Conservation (phyloP, 1,140 invertebrate genomes). For the Choristoneura fumiferana region DNA sequence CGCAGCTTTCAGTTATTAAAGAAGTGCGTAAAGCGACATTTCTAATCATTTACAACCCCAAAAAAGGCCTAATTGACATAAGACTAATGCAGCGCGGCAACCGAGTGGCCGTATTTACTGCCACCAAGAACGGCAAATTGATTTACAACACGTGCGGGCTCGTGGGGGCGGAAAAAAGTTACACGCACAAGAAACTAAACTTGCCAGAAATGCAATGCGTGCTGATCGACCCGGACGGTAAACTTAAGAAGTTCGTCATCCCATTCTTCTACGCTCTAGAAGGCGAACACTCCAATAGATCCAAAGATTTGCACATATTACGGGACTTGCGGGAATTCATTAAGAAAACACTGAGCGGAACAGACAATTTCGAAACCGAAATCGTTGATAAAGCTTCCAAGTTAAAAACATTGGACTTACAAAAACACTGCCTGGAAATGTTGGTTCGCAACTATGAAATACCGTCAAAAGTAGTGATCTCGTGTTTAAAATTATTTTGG, state of each 20-base stretch:
- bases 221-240: constrained; percentile 90
- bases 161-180: constrained; percentile 81
- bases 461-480: constrained; percentile 77
- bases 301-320: constrained; percentile 92
- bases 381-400: constrained; percentile 79
- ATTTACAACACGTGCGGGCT: constrained; percentile 89
- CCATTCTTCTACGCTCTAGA: constrained; percentile 95
- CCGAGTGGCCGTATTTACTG: constrained; percentile 93
- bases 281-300: constrained; percentile 91
- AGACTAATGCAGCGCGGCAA: constrained; percentile 85
- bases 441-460: constrained; percentile 82
- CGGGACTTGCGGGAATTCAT: constrained; percentile 87
- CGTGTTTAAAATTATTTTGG: constrained; percentile 78
- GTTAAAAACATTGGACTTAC: constrained; percentile 86
- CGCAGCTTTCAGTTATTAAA: constrained; percentile 57
- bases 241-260: constrained; percentile 88
- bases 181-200: constrained; percentile 73
- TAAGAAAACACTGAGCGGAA: constrained; percentile 63
- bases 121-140: constrained; percentile 89
- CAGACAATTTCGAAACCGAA: constrained; percentile 77
- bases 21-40: constrained; percentile 61
- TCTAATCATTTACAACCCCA: constrained; percentile 69
- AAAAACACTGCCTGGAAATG: constrained; percentile 85
- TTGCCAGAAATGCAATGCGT: constrained; percentile 84
- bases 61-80: constrained; percentile 67